These are phyloP conservation scores for Crocuta crocuta DNA, from an alignment of 2,113 vertebrate genomes.

Conservation along the genomic window DNA sequence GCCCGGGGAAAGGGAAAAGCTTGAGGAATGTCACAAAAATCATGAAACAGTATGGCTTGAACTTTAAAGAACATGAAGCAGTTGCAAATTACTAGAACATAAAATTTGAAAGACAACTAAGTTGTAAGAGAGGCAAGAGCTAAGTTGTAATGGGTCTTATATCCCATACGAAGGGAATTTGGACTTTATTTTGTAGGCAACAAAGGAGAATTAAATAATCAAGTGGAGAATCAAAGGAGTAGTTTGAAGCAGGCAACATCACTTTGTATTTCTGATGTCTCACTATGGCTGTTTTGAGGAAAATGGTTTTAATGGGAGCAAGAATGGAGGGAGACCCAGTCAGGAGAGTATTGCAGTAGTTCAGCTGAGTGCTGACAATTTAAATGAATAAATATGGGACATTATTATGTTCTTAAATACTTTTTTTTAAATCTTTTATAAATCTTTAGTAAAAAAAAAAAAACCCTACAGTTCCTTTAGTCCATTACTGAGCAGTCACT, in stretches of 20 bases:
- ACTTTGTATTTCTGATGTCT: not conserved
- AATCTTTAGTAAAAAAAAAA: not conserved
- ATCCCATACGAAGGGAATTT: not conserved
- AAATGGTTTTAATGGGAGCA: not conserved
- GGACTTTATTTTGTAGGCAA: not conserved
- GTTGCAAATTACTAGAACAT: not conserved
- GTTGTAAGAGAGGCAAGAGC: not conserved
- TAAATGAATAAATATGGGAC: not conserved
- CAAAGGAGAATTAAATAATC: not conserved
- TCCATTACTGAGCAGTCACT: not conserved
- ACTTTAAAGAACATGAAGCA: not conserved
- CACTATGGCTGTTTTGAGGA: not conserved
- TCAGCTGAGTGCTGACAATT: not conserved
- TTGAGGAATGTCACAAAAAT: not conserved
- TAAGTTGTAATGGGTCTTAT: not conserved
- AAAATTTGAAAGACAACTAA: not conserved
- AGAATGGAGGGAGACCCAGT: not conserved
- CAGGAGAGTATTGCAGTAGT: not conserved
- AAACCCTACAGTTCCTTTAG: not conserved
- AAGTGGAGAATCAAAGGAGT: not conserved
- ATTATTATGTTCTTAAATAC: not conserved
- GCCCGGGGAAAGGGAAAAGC: not conserved
- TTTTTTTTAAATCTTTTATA: not conserved
- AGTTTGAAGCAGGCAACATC: not conserved
- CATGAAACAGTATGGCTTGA: not conserved